A percentile compares a stretch with the other conserved stretches of the same genome.
Conservation (phyloP, 2,113 vertebrate species). For the Phoenicopterus ruber region DNA sequence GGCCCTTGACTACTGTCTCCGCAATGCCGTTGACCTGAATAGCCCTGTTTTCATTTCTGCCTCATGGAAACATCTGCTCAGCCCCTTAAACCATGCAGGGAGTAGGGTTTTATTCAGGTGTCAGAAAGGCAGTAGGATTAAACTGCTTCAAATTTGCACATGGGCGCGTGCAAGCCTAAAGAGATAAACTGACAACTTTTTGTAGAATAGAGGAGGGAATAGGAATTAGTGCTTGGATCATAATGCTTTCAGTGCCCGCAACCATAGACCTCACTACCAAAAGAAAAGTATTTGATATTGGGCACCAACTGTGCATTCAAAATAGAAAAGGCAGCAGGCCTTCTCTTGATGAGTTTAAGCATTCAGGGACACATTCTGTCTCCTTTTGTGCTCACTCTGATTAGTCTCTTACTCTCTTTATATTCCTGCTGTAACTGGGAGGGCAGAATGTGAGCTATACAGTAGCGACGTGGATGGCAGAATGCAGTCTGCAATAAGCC, state of each 20-base stretch:
- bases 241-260: slow-evolving; percentile 15
- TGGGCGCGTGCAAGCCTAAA: neutral
- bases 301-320: slow-evolving; percentile 38
- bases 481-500: neutral
- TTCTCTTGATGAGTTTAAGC: slow-evolving; percentile 51
- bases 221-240: slow-evolving; percentile 7
- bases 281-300: slow-evolving; percentile 42
- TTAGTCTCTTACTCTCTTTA: slow-evolving; percentile 28
- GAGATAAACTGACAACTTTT: neutral
- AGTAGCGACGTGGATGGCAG: neutral
- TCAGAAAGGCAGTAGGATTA: slow-evolving; percentile 12
- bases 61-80: neutral
- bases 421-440: slow-evolving; percentile 20
- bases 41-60: slow-evolving; percentile 24
- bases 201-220: neutral
- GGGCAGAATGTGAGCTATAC: slow-evolving; percentile 1
- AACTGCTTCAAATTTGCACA: neutral
- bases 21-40: neutral
- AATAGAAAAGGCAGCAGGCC: slow-evolving; percentile 56
- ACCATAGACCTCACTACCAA: neutral
- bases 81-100: neutral
- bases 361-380: slow-evolving; percentile 40
- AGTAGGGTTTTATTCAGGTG: neutral
- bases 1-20: neutral
- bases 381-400: slow-evolving; percentile 49